Conservation (phyloP, 2,113 vertebrate genomes). For the Gopherus evgoodei region DNA sequence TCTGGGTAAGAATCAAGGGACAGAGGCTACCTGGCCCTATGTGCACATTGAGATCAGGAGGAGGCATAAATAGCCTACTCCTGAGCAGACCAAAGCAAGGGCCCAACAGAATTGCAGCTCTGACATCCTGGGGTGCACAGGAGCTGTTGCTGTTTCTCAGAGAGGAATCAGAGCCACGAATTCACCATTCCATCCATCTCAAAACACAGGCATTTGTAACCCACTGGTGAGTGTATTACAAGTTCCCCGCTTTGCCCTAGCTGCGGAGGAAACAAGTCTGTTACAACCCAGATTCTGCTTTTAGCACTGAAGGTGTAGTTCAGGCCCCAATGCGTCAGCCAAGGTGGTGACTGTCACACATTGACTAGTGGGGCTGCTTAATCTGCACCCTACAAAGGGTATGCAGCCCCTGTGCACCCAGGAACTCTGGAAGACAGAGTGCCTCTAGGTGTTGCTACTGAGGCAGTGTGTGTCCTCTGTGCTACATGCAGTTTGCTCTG, state of each 20-base stretch:
- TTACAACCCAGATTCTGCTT: neutral
- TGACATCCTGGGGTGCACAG: neutral
- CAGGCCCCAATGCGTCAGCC: constrained; percentile 23
- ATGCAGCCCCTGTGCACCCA: neutral
- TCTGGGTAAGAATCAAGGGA: neutral
- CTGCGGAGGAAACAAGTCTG: neutral
- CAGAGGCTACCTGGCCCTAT: neutral
- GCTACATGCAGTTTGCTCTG: constrained; percentile 42
- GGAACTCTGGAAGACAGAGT: constrained; percentile 27
- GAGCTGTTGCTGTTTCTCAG: neutral
- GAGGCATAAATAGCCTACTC: too few species aligned
- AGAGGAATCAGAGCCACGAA: neutral
- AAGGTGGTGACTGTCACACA: neutral
- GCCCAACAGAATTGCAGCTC: neutral
- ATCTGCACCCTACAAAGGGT: neutral
- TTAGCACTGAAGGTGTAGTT: constrained; percentile 7
- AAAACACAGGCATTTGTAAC: neutral
- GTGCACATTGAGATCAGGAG: neutral
- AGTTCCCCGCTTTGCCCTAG: neutral
- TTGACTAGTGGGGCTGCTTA: constrained; percentile 2
- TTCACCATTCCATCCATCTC: neutral
- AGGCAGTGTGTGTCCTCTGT: neutral
- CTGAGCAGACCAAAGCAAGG: neutral
- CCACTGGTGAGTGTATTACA: neutral
- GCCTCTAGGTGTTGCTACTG: neutral